Percentiles rank a stretch among this genome's conserved stretches.
These are phyloP conservation scores for Drosophila parvula DNA, from an alignment of 1,140 invertebrate species.

Conservation along the genomic window DNA sequence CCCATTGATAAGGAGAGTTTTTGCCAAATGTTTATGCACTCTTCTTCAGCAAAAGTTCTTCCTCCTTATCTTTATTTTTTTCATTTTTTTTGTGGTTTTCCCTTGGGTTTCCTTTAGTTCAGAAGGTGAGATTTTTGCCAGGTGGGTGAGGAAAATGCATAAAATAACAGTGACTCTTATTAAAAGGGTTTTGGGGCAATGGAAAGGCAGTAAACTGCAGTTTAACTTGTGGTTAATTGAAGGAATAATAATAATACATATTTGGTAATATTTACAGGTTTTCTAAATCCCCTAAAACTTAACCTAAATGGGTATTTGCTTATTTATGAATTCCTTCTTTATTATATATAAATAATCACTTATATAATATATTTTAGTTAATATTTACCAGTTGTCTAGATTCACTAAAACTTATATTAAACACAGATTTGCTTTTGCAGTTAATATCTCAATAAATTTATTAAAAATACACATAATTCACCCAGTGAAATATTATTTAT, in stretches of 20 bases:
- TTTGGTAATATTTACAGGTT: not conserved
- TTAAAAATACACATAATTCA: not conserved
- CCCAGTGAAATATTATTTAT: not conserved
- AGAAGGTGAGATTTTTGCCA: constrained; percentile 8
- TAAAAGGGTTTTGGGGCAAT: not conserved
- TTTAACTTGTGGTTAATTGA: not conserved
- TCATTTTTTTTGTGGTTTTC: not conserved
- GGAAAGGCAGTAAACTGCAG: not conserved
- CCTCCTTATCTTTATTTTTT: constrained; percentile 41
- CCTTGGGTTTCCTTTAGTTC: not conserved
- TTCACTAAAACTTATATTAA: rapidly evolving
- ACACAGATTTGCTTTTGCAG: no score
- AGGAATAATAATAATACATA: no score
- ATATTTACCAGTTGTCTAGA: not conserved
- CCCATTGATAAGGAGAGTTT: constrained; percentile 39
- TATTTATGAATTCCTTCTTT: no score
- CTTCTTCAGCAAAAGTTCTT: constrained; percentile 32
- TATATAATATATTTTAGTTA: no score
- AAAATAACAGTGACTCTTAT: constrained; percentile 5
- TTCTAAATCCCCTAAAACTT: not conserved
- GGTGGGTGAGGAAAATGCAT: constrained; percentile 12
- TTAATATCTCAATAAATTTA: no score
- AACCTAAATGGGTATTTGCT: no score
- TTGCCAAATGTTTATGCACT: constrained; percentile 55
- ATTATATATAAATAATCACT: no score